These are phyloP conservation scores for Megaleporinus macrocephalus DNA, from an alignment of 2,113 vertebrate genomes.

Conservation along the genomic window DNA sequence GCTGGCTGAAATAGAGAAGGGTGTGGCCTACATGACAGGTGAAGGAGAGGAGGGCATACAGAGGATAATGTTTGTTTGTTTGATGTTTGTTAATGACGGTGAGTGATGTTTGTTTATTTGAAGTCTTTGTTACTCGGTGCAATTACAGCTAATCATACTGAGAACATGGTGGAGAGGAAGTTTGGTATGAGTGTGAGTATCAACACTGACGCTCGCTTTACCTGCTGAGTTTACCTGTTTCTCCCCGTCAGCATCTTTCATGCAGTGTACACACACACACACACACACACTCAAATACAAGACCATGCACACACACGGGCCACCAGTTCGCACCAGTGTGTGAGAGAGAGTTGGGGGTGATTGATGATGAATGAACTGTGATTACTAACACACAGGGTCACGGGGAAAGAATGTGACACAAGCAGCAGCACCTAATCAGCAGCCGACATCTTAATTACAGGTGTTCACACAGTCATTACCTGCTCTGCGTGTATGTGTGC, in stretches of 20 bases:
- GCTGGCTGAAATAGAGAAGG: no score
- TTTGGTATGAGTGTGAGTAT: no score
- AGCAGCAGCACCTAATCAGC: conserved; percentile 1
- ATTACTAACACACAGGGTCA: conserved; percentile 5
- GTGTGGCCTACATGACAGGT: no score
- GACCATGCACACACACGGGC: no score
- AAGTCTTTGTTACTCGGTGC: no score
- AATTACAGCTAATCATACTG: no score
- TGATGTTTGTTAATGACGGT: no score
- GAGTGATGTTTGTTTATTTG: no score
- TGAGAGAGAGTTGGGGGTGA: background rate
- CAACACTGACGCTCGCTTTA: no score
- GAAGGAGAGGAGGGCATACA: no score
- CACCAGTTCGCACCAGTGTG: background rate
- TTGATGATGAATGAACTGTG: background rate
- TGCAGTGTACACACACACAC: background rate
- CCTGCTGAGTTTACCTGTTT: background rate
- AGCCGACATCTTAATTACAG: conserved; percentile 4
- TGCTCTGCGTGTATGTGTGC: background rate
- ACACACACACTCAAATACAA: background rate
- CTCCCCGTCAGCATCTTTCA: background rate
- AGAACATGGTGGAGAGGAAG: no score
- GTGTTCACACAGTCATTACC: background rate
- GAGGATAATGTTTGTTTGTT: no score
- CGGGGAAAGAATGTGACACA: conserved; percentile 12